These are phyloP conservation scores for Agrypnia vestita DNA, from an alignment of 1,140 invertebrate species.

Conservation along the genomic window DNA sequence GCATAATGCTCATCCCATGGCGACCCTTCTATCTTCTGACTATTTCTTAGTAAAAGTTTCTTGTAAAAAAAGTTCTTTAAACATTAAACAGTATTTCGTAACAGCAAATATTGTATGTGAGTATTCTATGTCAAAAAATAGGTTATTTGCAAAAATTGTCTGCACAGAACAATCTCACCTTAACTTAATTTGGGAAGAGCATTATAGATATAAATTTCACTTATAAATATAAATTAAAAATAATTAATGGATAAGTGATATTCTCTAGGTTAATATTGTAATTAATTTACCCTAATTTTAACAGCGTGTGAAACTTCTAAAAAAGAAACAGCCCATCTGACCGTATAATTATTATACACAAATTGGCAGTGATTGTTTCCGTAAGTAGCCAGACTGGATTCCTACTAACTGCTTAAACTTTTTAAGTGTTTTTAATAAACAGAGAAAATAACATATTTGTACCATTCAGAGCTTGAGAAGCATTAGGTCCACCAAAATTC, in stretches of 20 bases:
- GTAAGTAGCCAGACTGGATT: conserved; percentile 21
- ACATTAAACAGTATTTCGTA: conserved; percentile 18
- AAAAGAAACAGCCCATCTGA: conserved; percentile 14
- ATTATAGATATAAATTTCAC: conserved; percentile 55
- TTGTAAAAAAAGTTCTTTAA: conserved; percentile 45
- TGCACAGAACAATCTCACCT: conserved; percentile 46
- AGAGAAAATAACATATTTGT: no score
- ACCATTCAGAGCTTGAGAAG: neutral
- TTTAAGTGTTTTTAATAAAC: no score
- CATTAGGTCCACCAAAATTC: neutral
- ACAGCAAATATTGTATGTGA: conserved; percentile 40
- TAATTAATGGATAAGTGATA: conserved; percentile 55
- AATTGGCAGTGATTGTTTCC: conserved; percentile 38
- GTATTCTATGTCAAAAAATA: conserved; percentile 44
- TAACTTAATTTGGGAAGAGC: conserved; percentile 50
- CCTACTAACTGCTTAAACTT: conserved; percentile 1
- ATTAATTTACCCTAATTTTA: conserved; percentile 52
- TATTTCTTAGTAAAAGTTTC: conserved; percentile 41
- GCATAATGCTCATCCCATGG: conserved; percentile 51
- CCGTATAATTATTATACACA: conserved; percentile 18
- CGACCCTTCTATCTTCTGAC: conserved; percentile 27
- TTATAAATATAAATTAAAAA: conserved; percentile 55
- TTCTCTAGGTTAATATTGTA: conserved; percentile 56
- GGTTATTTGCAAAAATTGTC: conserved; percentile 45
- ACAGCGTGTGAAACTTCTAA: conserved; percentile 28